Conservation (phyloP, 2,888 invertebrate genomes). For the Drosophila bunnanda region DNA sequence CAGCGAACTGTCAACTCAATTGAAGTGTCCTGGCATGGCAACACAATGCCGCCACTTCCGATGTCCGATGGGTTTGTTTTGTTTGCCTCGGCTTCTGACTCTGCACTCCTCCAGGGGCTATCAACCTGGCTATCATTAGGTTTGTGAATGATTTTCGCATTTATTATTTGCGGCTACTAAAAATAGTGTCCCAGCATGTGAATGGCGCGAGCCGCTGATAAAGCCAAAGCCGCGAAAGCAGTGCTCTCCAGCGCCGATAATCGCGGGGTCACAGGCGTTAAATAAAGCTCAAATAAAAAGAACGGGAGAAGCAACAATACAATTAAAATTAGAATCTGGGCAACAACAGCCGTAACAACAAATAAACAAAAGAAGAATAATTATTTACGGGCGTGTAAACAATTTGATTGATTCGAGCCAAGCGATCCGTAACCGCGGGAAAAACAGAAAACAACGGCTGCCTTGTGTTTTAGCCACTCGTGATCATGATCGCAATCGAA, state of each 20-base stretch:
- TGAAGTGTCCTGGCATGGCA: slow-evolving; percentile 27
- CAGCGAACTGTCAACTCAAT: slow-evolving; percentile 1
- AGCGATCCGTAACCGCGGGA: slow-evolving; percentile 20
- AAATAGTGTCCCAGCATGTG: slow-evolving; percentile 68
- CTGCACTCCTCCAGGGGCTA: slow-evolving; percentile 41
- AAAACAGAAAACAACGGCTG: slow-evolving; percentile 35
- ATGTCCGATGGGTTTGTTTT: slow-evolving; percentile 31
- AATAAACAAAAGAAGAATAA: slow-evolving; percentile 49
- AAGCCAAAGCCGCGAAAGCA: slow-evolving; percentile 13
- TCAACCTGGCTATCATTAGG: slow-evolving; percentile 49
- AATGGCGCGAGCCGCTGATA: slow-evolving; percentile 72
- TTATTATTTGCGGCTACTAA: slow-evolving; percentile 29
- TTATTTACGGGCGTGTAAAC: slow-evolving; percentile 61
- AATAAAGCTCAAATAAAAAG: slow-evolving; percentile 21
- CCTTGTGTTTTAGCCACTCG: slow-evolving; percentile 24
- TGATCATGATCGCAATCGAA: slow-evolving; percentile 34
- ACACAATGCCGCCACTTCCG: slow-evolving; percentile 36
- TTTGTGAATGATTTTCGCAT: slow-evolving; percentile 41
- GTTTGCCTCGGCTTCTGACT: slow-evolving; percentile 25
- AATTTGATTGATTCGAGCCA: slow-evolving; percentile 54
- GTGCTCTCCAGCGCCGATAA: slow-evolving; percentile 12
- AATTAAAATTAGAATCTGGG: slow-evolving; percentile 43
- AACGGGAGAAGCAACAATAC: slow-evolving; percentile 6
- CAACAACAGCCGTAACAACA: slow-evolving; percentile 24
- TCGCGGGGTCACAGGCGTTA: slow-evolving; percentile 4